Evolutionary conservation across 2,888 invertebrate species (phyloP), one percentile per base, ranked within the genome.

Genomic region (Hydroisotoma schaefferi): DNA sequence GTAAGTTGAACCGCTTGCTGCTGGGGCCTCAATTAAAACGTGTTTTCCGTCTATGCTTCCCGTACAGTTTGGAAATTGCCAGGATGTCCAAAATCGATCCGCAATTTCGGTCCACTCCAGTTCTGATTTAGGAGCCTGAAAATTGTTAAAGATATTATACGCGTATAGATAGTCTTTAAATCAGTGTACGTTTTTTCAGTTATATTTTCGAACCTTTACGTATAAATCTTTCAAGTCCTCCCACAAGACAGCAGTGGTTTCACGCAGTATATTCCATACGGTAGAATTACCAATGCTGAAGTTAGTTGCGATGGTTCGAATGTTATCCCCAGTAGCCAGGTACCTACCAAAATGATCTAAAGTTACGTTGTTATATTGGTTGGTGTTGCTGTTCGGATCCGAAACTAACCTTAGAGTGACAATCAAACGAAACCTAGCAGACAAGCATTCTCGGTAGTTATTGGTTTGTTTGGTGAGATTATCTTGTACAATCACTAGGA

Each of bases 1-100:
- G 38, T 40, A 55, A 1, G 3, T 8, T 8, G 59, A 59, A 6
- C 59, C 59, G n/a, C 18, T 28, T 0, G 28, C 40, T 4, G 6
- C 2, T 22, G 59, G 59, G n/a, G 43, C 1, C 18, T 33, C 26
- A 20, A 59, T 23, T 12, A 27, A 23, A 0, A 59, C 49, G 29
- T 59, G 59, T n/a, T 59, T 59, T 1, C 59, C 55, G 23, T 55
- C 59, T 5, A 59, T 55, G 5, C 48, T 48, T n/a, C 59, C 59
- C 2, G 55, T 1, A 23, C 54, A 59, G 25, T 59, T 54, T n/a
- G 55, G 59, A 26, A 40, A 49, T n/a, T 55, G 46, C 55, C 55
- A 59, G 12, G 22, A 28, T 20, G 33, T 26, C 4, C 10, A 37
- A 40, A 57, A 48, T 26, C 26, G 46, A 15, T 33, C 25, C 5